Conservation (phyloP, 2,888 invertebrate species). For the Campoplex nolae region DNA sequence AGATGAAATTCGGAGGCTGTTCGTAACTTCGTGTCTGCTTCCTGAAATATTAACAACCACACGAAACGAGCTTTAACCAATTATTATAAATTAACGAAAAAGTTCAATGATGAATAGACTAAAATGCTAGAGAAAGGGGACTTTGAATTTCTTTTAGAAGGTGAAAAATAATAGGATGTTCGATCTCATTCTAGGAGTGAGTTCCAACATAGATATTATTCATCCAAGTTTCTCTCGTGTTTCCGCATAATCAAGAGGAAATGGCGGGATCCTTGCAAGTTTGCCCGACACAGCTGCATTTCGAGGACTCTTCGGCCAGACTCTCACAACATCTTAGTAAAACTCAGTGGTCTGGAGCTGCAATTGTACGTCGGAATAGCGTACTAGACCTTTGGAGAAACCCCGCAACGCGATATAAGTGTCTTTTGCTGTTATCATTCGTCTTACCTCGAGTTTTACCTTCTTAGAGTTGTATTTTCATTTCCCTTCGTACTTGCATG, state of each 20-base stretch:
- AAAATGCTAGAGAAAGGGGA: background rate
- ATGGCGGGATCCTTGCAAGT: constrained; percentile 11
- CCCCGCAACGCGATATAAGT: constrained; percentile 33
- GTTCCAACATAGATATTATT: constrained; percentile 19
- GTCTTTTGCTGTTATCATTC: constrained; percentile 48
- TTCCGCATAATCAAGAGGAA: constrained; percentile 38
- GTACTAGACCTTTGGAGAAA: background rate
- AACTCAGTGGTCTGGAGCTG: constrained; percentile 28
- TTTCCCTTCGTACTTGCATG: background rate
- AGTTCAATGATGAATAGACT: background rate
- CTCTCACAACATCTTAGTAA: constrained; percentile 29
- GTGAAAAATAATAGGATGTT: background rate
- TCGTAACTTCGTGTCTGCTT: background rate
- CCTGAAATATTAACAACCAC: background rate
- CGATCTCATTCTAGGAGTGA: constrained; percentile 7
- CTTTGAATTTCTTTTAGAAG: background rate
- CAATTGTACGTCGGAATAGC: constrained; percentile 34
- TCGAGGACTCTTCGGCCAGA: constrained; percentile 7
- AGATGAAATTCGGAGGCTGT: constrained; percentile 2
- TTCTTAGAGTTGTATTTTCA: background rate
- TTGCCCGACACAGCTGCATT: constrained; percentile 34
- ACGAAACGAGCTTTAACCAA: background rate
- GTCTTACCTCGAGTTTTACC: constrained; percentile 46
- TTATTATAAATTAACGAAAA: background rate
- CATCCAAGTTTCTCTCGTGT: constrained; percentile 23